Conservation (phyloP, 2,797 vertebrate species). For the Ispidina lecontei region DNA sequence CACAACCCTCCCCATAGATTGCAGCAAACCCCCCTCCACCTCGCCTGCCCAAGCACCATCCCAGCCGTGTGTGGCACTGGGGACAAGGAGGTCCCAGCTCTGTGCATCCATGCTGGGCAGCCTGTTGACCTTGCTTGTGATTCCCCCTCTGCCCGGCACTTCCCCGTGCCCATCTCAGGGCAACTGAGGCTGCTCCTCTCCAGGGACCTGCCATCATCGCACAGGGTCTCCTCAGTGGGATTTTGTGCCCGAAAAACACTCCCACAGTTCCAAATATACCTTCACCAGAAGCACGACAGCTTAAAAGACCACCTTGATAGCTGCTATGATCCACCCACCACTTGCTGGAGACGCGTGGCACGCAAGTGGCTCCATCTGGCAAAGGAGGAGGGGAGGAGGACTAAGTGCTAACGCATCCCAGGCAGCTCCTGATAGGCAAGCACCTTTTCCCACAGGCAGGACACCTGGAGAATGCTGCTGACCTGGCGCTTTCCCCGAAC, state of each 20-base stretch:
- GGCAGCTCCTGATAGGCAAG: neutral
- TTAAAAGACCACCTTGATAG: conserved; percentile 41
- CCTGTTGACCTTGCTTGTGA: neutral
- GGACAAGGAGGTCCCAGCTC: neutral
- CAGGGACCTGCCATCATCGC: neutral
- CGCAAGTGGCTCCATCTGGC: conserved; percentile 32
- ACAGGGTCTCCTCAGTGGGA: neutral
- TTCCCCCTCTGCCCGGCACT: neutral
- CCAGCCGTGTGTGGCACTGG: neutral
- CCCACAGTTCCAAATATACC: conserved; percentile 36
- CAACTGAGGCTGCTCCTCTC: neutral
- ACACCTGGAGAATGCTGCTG: neutral
- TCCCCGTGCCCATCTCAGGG: neutral
- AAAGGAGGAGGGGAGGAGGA: conserved; percentile 11
- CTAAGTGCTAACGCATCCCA: neutral
- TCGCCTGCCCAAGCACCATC: neutral
- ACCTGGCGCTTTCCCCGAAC: neutral
- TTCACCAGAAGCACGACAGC: neutral
- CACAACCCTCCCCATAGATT: neutral
- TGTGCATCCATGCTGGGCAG: neutral
- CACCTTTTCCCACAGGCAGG: neutral
- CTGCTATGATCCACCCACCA: conserved; percentile 51
- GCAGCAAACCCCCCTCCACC: neutral
- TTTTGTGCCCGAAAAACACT: neutral
- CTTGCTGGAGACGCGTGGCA: neutral